A percentile compares a stretch with the other conserved stretches of the same genome.
Evolutionary conservation across 92 coral and sea anemone species (phyloP).

Genomic region (Porites cylindrica): DNA sequence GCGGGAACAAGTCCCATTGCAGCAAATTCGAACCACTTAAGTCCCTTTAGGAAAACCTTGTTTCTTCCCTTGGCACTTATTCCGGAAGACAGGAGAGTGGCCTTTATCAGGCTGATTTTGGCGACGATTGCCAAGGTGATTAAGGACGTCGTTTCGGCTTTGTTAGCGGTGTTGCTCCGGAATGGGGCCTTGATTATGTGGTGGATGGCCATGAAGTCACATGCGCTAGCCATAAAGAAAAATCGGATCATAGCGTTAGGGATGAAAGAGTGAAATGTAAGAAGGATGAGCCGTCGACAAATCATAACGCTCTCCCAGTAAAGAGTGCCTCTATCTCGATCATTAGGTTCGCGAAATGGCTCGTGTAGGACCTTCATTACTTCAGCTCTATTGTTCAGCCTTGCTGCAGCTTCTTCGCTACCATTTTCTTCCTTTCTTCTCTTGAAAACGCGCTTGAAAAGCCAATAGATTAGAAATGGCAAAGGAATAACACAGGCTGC

Average conservation of each 20-base stretch:
- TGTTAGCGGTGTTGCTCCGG: constrained; percentile 63
- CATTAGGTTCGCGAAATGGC: constrained; percentile 56
- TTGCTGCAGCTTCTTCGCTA: neutral
- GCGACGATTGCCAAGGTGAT: constrained; percentile 63
- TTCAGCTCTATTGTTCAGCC: neutral
- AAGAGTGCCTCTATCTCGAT: constrained; percentile 45
- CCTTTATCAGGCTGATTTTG: constrained; percentile 63
- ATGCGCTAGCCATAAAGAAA: constrained; percentile 49
- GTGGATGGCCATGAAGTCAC: constrained; percentile 60
- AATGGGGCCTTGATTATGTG: constrained; percentile 62
- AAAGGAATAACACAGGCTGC: constrained; percentile 55
- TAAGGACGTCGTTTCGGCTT: constrained; percentile 50
- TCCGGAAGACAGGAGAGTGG: constrained; percentile 62
- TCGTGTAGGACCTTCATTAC: constrained; percentile 54
- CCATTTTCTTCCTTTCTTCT: neutral
- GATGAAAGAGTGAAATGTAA: constrained; percentile 57
- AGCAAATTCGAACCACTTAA: constrained; percentile 53
- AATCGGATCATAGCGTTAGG: constrained; percentile 69
- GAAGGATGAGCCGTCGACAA: constrained; percentile 74
- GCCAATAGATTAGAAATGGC: constrained; percentile 53
- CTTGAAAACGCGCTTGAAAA: neutral
- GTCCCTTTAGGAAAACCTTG: constrained; percentile 19
- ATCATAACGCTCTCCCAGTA: constrained; percentile 80
- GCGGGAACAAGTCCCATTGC: constrained; percentile 55
- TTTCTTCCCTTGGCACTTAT: constrained; percentile 54